These are phyloP conservation scores for Corythornis leucogaster DNA, from an alignment of 2,797 vertebrate species.

Conservation along the genomic window DNA sequence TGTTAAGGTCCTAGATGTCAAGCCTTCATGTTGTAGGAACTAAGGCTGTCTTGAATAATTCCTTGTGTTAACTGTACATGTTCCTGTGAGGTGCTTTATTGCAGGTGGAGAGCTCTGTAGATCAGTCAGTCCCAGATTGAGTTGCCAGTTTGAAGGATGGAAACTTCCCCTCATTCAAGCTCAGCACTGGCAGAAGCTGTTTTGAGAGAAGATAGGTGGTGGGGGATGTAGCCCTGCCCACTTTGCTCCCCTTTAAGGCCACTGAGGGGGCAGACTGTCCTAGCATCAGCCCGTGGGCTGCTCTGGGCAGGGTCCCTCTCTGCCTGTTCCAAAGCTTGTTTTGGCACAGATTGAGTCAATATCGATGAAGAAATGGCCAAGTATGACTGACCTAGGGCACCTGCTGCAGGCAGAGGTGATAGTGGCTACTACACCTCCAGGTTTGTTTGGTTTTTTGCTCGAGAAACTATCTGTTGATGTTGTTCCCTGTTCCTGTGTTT, in stretches of 20 bases:
- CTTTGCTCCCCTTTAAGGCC: neutral
- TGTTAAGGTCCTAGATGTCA: neutral
- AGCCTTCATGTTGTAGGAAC: neutral
- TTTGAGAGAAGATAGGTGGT: neutral
- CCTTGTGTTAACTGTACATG: neutral
- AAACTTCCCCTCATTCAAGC: neutral
- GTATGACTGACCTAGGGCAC: neutral
- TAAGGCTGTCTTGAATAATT: neutral
- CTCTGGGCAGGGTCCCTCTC: neutral
- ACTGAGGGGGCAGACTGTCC: neutral
- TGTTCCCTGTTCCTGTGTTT: slow-evolving; percentile 6
- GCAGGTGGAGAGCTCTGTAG: neutral
- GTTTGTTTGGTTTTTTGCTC: neutral
- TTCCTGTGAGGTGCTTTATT: neutral
- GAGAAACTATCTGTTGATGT: neutral
- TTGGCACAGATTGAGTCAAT: neutral
- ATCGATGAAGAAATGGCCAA: neutral
- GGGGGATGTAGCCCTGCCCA: neutral
- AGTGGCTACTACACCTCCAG: neutral
- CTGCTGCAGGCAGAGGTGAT: neutral
- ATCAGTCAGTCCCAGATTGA: neutral
- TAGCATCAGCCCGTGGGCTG: neutral
- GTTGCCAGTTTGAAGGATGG: neutral
- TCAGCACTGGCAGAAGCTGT: neutral
- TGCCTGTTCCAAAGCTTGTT: neutral